A percentile compares a stretch with the other conserved stretches of the same genome.
Conservation (phyloP, 2,888 invertebrate genomes). For the Dryobota labecula region DNA sequence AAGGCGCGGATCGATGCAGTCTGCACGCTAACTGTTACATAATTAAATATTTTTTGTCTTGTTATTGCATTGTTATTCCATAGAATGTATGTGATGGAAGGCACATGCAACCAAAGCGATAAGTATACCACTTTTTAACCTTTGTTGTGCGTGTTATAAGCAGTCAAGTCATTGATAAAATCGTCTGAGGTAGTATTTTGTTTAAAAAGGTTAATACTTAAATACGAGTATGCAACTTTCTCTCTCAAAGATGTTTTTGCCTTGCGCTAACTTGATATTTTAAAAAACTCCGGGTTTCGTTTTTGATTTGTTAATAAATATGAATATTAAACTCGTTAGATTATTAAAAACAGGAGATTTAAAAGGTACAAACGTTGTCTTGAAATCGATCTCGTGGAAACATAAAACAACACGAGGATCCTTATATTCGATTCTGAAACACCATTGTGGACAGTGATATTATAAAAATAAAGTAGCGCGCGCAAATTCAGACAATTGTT, state of each 20-base stretch:
- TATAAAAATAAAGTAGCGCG: no score
- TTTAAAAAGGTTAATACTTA: not conserved
- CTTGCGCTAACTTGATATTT: not conserved
- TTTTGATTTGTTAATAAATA: not conserved
- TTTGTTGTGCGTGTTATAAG: not conserved
- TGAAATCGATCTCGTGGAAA: not conserved
- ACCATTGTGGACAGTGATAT: not conserved
- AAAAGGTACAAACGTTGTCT: not conserved
- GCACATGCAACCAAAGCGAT: not conserved
- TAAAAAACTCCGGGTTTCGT: no score
- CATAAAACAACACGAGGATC: not conserved
- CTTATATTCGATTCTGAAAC: not conserved
- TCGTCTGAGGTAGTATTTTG: not conserved
- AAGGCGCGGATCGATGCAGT: conserved; percentile 71
- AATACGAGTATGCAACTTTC: conserved; percentile 13
- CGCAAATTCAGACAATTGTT: no score
- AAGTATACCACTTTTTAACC: not conserved
- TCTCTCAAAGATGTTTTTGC: not conserved
- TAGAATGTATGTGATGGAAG: not conserved
- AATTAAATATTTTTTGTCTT: conserved; percentile 58
- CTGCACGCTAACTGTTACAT: conserved; percentile 70
- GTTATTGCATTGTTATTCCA: conserved; percentile 27
- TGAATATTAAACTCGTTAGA: not conserved
- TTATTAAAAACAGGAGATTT: conserved; percentile 8
- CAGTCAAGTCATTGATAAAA: not conserved